A percentile compares a stretch with the other conserved stretches of the same genome.
These are phyloP conservation scores for Apus apus DNA, from an alignment of 2,113 vertebrate species.

Conservation along the genomic window DNA sequence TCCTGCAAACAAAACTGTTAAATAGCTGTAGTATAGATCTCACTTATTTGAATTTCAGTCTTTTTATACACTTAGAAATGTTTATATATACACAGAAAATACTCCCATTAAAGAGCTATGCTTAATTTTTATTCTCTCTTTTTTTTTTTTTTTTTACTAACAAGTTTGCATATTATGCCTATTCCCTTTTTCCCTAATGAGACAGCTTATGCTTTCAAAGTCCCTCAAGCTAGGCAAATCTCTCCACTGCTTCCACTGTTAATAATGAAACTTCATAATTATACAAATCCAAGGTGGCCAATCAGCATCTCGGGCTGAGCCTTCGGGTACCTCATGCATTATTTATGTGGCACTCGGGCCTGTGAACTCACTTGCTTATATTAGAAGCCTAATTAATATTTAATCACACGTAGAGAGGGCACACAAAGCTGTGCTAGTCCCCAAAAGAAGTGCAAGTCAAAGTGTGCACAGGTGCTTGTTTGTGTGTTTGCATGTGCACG, in stretches of 20 bases:
- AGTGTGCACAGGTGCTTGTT: constrained; percentile 22
- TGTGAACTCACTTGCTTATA: constrained; percentile 83
- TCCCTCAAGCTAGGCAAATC: constrained; percentile 86
- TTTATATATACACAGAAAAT: constrained; percentile 24
- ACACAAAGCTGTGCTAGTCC: constrained; percentile 64
- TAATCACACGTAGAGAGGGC: constrained; percentile 80
- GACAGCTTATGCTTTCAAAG: constrained; percentile 86
- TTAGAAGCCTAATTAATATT: constrained; percentile 88
- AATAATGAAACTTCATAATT: constrained; percentile 90
- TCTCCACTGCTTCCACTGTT: constrained; percentile 82
- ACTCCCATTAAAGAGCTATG: constrained; percentile 57
- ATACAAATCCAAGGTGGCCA: constrained; percentile 87
- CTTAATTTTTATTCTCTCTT: constrained; percentile 62
- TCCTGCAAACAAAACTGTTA: constrained; percentile 49
- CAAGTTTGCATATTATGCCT: constrained; percentile 86
- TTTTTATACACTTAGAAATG: constrained; percentile 41
- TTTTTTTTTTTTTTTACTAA: constrained; percentile 65
- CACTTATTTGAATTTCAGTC: constrained; percentile 52
- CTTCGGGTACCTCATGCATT: constrained; percentile 84
- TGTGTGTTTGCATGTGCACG: not conserved
- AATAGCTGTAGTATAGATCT: constrained; percentile 27
- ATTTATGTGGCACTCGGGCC: constrained; percentile 79
- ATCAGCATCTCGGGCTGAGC: constrained; percentile 82
- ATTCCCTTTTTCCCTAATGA: constrained; percentile 84
- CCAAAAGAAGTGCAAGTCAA: constrained; percentile 64